phyloP scores from a whole-genome alignment of 2,888 invertebrate species.

The Caradrina clavipalpis region DNA sequence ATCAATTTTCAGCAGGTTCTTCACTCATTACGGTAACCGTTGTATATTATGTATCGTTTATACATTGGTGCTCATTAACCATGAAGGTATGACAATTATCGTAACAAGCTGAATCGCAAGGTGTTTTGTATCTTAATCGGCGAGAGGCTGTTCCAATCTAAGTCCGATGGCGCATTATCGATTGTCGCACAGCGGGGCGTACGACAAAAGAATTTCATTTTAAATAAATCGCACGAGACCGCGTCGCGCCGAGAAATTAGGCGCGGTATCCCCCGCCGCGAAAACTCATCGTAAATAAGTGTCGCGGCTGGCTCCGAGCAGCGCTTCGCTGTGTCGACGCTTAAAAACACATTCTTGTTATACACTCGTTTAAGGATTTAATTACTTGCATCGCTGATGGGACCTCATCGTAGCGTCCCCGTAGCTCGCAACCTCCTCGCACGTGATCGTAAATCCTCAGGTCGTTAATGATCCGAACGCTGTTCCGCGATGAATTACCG shows the following conservation, averaged over 20 bases:
- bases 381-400: conserved; percentile 87
- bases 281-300: conserved; percentile 89
- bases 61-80: conserved; percentile 68
- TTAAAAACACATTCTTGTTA: conserved; percentile 87
- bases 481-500: conserved; percentile 86
- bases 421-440: conserved; percentile 70
- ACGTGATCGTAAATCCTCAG: conserved; percentile 88
- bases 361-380: conserved; percentile 90
- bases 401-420: conserved; percentile 62
- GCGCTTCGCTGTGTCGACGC: conserved; percentile 76
- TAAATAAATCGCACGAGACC: conserved; percentile 89
- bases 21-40: conserved; percentile 20
- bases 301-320: conserved; percentile 79
- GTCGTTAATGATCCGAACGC: conserved; percentile 86
- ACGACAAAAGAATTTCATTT: conserved; percentile 87
- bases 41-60: conserved; percentile 43
- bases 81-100: conserved; percentile 69
- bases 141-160: conserved; percentile 81
- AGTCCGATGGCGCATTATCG: conserved; percentile 84
- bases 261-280: conserved; percentile 88
- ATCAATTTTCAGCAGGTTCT: conserved; percentile 38
- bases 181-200: conserved; percentile 86
- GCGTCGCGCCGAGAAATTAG: conserved; percentile 89
- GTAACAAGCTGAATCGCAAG: conserved; percentile 75
- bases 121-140: conserved; percentile 86